Percentiles rank a stretch among this genome's conserved stretches.
Evolutionary conservation across 2,797 vertebrate genomes (phyloP).

Genomic region (Helostoma temminkii): DNA sequence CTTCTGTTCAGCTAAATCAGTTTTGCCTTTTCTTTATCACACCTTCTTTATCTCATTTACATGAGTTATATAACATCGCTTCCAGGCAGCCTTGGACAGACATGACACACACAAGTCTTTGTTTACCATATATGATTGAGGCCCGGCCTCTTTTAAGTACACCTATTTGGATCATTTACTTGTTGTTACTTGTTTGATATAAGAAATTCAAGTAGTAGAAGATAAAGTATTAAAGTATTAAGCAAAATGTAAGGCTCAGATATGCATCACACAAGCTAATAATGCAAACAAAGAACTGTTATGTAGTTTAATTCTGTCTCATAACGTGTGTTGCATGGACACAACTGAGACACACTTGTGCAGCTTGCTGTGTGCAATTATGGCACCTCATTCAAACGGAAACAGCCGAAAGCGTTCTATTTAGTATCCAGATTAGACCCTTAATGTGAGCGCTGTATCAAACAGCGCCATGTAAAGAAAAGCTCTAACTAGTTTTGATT

Average conservation of each 20-base stretch:
- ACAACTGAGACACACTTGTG: too few relatives aligned
- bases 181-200: not conserved
- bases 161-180: not conserved
- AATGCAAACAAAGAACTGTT: not conserved
- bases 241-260: too few relatives aligned
- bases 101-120: not conserved
- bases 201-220: too few relatives aligned
- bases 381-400: not conserved
- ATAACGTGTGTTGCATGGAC: too few relatives aligned
- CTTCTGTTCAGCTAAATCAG: conserved; percentile 3
- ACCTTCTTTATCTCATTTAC: not conserved
- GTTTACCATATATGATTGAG: not conserved
- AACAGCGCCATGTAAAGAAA: conserved; percentile 15
- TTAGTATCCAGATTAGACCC: conserved; percentile 20
- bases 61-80: not conserved
- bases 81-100: not conserved
- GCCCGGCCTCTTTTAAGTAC: not conserved
- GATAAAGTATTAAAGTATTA: too few relatives aligned
- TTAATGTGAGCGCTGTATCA: conserved; percentile 11
- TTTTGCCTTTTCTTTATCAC: not conserved
- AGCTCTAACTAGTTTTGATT: conserved; percentile 1
- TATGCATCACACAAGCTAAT: not conserved
- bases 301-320: not conserved
- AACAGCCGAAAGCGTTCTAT: conserved; percentile 11
- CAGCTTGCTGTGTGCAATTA: not conserved